Evolutionary conservation across 2,113 vertebrate genomes (phyloP).

Genomic region (Salvelinus sp.): DNA sequence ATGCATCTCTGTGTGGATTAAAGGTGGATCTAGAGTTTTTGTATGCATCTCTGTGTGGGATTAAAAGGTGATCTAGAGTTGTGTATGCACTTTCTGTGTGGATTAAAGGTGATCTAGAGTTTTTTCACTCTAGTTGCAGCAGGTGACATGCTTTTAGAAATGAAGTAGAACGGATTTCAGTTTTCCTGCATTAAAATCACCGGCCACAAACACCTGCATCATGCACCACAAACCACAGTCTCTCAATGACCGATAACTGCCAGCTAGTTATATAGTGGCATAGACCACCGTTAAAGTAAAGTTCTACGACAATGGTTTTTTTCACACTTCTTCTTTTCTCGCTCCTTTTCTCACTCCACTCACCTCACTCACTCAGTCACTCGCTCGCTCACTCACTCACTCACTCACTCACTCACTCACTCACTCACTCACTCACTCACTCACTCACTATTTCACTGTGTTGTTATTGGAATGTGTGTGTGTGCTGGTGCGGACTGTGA

Average conservation of each 20-base stretch:
- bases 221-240: background rate
- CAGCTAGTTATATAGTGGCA: constrained; percentile 62
- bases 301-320: constrained; percentile 61
- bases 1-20: too few relatives aligned
- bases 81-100: too few relatives aligned
- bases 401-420: background rate
- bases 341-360: constrained; percentile 50
- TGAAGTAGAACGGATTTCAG: too few relatives aligned
- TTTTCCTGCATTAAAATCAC: background rate
- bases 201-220: background rate
- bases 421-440: background rate
- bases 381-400: too few relatives aligned
- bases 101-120: too few relatives aligned
- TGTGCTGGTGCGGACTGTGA: constrained; percentile 76
- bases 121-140: too few relatives aligned
- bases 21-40: too few relatives aligned
- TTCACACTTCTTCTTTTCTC: constrained; percentile 46
- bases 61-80: too few relatives aligned
- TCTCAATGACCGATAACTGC: constrained; percentile 71
- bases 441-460: constrained; percentile 73
- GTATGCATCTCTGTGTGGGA: too few relatives aligned
- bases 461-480: constrained; percentile 80
- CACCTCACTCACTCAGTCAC: too few relatives aligned
- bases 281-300: constrained; percentile 62
- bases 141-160: too few relatives aligned